Base-by-base conservation (phyloP, 2,797 vertebrate species). In the Halcyon smyrnensis region DNA sequence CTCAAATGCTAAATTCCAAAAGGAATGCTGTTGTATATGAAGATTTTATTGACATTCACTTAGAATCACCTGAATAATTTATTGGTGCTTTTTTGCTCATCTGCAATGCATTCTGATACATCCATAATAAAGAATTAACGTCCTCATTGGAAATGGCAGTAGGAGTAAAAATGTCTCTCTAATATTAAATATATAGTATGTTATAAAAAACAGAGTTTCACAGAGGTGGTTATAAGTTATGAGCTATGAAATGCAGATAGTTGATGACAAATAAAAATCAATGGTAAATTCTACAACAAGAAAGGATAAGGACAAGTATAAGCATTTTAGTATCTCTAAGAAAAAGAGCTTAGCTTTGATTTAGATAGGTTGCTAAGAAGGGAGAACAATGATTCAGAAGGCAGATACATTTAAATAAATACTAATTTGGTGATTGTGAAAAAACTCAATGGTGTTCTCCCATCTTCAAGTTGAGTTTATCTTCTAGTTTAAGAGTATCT, bases 61-160 rank as follows among this genome's bases (percentile, higher is more conserved):
- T 94, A 85, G 56, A 92, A 91, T 68, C 16, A 68, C 37, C 71
- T 89, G 62, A 80, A 93, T 92, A 92, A 96, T 96, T 91, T 91
- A 95, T 84, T 71, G 41, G 3, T 64, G 21, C 24, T 21, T 94
- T 93, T 92, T 71, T 89, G 32, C 75, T 75, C 84, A 39, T 92
- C 78, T 77, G 75, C 53, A 87, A 23, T 92, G 84, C 43, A 85
- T 93, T 89, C 60, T 60, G 81, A 63, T 85, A 77, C 21, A 75
- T 12, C 28, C 30, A 1, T 68, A 92, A 90, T 94, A 95, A 95
- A 94, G 54, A 41, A 53, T 93, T 92, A 95, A 82, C 92, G 89
- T 74, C 45, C 53, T 85, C 24, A 3, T 3, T 96, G 68, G 81
- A 92, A 94, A 76, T 88, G 59, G 54, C 28, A 79, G 36, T 64